phyloP scores from a whole-genome alignment of 2,888 invertebrate species.

The Temnothorax rugatulus region DNA sequence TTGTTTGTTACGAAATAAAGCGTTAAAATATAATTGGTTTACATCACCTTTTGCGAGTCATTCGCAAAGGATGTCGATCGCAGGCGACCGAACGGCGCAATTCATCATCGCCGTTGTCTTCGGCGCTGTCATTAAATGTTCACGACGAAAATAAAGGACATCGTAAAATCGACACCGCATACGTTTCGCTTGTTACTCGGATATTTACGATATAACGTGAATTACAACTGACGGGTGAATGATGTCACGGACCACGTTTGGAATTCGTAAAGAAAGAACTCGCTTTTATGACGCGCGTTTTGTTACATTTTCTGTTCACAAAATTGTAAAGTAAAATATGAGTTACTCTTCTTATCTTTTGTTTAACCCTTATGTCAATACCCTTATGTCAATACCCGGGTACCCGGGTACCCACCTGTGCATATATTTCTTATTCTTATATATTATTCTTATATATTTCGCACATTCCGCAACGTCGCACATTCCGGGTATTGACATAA shows the following conservation, averaged over 20 bases:
- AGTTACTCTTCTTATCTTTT: neutral
- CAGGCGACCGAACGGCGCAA: neutral
- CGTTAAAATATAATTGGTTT: constrained; percentile 15
- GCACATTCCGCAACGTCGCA: too few species aligned
- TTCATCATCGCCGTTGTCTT: neutral
- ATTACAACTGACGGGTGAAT: neutral
- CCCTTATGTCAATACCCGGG: too few species aligned
- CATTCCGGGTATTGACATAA: too few species aligned
- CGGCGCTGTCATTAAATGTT: neutral
- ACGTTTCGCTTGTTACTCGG: neutral
- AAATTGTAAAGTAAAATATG: neutral
- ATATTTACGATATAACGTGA: neutral
- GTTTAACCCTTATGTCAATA: too few species aligned
- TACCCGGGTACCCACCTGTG: too few species aligned
- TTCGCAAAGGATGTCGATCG: neutral
- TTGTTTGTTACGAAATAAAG: neutral
- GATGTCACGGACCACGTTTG: neutral
- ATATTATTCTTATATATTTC: too few species aligned
- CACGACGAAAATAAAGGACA: neutral
- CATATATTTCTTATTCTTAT: too few species aligned
- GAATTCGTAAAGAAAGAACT: neutral
- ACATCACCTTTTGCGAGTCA: neutral
- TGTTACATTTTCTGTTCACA: neutral
- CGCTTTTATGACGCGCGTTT: neutral
- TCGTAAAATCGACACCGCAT: neutral